Base-by-base conservation (phyloP, 1,140 invertebrate species). In the Yoshiicerus persimilis region DNA sequence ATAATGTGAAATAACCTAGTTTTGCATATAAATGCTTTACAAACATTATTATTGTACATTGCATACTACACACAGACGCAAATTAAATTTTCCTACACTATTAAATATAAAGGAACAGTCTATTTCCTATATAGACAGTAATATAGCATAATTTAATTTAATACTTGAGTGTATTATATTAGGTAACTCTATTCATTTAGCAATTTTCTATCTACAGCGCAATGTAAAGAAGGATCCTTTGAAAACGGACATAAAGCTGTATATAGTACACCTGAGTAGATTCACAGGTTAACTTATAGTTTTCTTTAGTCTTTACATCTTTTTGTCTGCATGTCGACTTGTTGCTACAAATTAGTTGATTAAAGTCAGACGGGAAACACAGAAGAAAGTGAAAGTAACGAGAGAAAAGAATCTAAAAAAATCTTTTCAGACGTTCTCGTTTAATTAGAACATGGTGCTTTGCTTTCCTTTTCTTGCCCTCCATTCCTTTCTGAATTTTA, bases 271-370 rank as follows among this genome's bases (percentile, higher is more conserved):
- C n/a, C n/a, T n/a, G n/a, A n/a, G 47, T 4, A 56, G 47, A 56
- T 56, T 56, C 47, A 56, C 9, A 13, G 8, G 39, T 13, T 41
- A 41, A 56, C n/a, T 56, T 16, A 56, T 16, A 30, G 66, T 27
- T 30, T 30, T 9, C 25, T 9, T 30, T 70, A 70, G 66, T 11
- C 27, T 66, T 66, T n/a, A 1, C 1, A 11, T 13, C 25, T 30
- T 27, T 25, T 30, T 70, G 66, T 70, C 25, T 70, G 30, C 30
- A 30, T 70, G 25, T 70, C 25, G 66, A 80, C 75, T 80, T 80
- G 75, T 80, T 80, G 75, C 75, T 80, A 80, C 75, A 80, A 80
- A 80, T 80, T 80, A 80, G 75, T 32, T 80, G 32, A 80, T 80
- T 80, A 80, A n/a, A 80, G 75, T 80, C 75, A 80, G 32, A 80